Conservation (phyloP, 2,797 vertebrate genomes). For the Cyclura pinguis region DNA sequence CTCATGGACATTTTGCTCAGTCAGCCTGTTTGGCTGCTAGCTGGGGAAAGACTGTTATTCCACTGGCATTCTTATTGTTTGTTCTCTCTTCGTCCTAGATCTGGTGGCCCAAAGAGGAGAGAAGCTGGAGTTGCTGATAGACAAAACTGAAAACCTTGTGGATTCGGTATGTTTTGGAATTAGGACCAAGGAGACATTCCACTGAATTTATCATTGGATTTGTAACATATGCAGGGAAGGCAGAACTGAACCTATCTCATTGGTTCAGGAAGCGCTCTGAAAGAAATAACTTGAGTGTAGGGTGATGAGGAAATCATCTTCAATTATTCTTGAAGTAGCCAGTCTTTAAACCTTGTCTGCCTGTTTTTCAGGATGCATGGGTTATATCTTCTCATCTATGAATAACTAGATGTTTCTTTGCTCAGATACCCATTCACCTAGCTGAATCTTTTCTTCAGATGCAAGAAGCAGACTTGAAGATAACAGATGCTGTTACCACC, state of each 20-base stretch:
- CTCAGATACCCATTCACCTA: not conserved
- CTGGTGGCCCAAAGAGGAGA: slow-evolving; percentile 98
- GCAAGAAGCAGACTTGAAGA: no score
- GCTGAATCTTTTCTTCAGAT: not conserved
- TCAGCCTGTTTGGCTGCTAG: not conserved
- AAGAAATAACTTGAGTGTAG: not conserved
- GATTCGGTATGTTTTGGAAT: slow-evolving; percentile 89
- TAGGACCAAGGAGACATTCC: fast-evolving
- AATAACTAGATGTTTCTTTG: not conserved
- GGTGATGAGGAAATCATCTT: not conserved
- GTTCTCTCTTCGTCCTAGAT: slow-evolving; percentile 80
- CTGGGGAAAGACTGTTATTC: not conserved
- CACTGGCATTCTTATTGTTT: not conserved
- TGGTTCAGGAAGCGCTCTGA: not conserved
- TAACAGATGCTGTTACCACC: not conserved
- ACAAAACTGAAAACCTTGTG: slow-evolving; percentile 98
- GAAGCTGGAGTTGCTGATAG: slow-evolving; percentile 95
- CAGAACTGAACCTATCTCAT: not conserved
- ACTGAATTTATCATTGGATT: not conserved
- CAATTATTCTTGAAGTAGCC: not conserved
- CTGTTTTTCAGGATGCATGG: not conserved
- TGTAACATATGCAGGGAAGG: not conserved
- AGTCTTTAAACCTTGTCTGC: not conserved
- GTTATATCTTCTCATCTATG: not conserved
- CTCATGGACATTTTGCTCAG: not conserved